A percentile compares a stretch with the other conserved stretches of the same genome.
These are phyloP conservation scores for Eledona agricola DNA, from an alignment of 2,888 invertebrate species.

Conservation along the genomic window DNA sequence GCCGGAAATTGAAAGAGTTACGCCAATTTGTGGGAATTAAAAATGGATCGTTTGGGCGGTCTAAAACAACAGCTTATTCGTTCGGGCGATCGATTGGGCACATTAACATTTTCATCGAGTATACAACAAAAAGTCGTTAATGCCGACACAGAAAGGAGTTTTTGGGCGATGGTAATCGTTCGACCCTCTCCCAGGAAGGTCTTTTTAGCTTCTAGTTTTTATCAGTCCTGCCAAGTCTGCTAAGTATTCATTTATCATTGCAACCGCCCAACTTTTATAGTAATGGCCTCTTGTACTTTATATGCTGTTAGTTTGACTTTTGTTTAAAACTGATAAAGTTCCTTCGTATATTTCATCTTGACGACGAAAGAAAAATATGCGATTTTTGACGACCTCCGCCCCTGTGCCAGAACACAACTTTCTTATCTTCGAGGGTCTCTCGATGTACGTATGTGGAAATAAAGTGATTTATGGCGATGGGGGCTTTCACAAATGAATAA, in stretches of 20 bases:
- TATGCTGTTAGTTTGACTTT: constrained; percentile 40
- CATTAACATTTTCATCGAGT: constrained; percentile 47
- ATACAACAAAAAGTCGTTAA: constrained; percentile 49
- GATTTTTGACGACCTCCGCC: constrained; percentile 4
- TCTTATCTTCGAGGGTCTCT: constrained; percentile 12
- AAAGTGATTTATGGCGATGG: too few relatives aligned
- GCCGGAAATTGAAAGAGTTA: too few relatives aligned
- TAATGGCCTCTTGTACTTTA: constrained; percentile 37
- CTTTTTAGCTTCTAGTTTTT: constrained; percentile 54
- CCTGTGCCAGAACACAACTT: constrained; percentile 7
- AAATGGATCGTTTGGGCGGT: constrained; percentile 9
- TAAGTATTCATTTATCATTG: constrained; percentile 57
- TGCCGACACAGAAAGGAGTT: constrained; percentile 43
- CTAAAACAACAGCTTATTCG: constrained; percentile 13
- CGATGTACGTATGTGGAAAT: constrained; percentile 14
- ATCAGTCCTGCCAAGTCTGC: constrained; percentile 48
- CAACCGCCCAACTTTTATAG: constrained; percentile 49
- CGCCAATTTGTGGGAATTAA: too few relatives aligned
- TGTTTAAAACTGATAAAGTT: constrained; percentile 38
- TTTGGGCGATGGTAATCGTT: constrained; percentile 48
- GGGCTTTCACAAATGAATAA: too few relatives aligned
- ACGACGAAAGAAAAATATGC: constrained; percentile 14
- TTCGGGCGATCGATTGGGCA: constrained; percentile 45
- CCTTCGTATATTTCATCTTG: constrained; percentile 27
- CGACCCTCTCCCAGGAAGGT: constrained; percentile 46